These are phyloP conservation scores for Myotis yumanensis DNA, from an alignment of 2,113 vertebrate species.

Conservation along the genomic window DNA sequence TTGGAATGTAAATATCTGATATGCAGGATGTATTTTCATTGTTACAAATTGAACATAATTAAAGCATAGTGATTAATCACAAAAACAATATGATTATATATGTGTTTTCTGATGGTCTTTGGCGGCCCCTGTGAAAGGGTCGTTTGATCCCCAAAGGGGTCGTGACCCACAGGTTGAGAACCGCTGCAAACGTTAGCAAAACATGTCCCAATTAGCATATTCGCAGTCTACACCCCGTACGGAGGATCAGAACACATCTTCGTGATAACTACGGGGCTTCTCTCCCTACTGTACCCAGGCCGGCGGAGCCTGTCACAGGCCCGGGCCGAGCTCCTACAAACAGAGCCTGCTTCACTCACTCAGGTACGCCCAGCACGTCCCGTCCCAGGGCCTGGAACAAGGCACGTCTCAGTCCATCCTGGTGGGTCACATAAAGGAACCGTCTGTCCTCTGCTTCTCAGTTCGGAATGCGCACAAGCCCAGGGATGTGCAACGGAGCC, in stretches of 20 bases:
- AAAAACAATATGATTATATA: too few species aligned
- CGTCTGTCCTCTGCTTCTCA: not conserved
- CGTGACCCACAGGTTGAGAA: too few species aligned
- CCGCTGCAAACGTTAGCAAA: not conserved
- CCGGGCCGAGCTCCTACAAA: not conserved
- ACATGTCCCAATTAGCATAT: not conserved
- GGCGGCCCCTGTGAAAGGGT: too few species aligned
- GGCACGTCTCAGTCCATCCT: not conserved
- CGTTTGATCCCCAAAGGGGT: too few species aligned
- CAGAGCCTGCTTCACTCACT: not conserved
- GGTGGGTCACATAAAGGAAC: not conserved
- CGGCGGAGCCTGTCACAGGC: not conserved
- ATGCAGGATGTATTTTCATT: too few species aligned
- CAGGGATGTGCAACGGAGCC: fast-evolving
- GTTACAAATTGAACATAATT: too few species aligned
- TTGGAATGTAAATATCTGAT: too few species aligned
- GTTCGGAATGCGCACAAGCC: not conserved
- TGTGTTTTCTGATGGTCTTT: too few species aligned
- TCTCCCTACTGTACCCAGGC: not conserved
- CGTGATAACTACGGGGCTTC: not conserved
- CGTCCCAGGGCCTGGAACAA: not conserved
- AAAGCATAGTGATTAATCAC: too few species aligned
- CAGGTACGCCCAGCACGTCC: not conserved
- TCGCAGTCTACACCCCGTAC: not conserved
- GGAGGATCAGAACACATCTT: not conserved